Evolutionary conservation across 2,113 vertebrate species (phyloP).

Genomic region (Galeopterus variegatus): DNA sequence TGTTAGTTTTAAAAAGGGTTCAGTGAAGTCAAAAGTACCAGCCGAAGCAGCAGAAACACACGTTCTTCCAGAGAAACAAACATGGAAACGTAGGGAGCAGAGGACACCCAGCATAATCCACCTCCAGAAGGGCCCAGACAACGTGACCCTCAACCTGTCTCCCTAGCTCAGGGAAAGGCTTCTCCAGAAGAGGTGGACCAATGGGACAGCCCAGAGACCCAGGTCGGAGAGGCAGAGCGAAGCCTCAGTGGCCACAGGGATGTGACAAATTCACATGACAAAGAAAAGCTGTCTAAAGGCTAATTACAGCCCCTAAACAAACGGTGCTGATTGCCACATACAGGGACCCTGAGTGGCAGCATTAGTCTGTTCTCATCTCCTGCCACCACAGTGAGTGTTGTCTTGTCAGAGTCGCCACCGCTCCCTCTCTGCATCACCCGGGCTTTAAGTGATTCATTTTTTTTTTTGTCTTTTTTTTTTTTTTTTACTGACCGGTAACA

Average conservation of each 20-base stretch:
- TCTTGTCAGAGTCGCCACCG: rapidly evolving
- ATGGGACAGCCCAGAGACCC: not conserved
- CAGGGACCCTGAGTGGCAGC: rapidly evolving
- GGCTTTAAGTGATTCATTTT: rapidly evolving
- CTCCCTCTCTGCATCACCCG: rapidly evolving
- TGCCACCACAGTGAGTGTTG: rapidly evolving
- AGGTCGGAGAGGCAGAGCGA: not conserved
- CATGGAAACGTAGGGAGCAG: not conserved
- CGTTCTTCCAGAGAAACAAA: too few relatives aligned
- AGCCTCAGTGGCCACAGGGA: not conserved
- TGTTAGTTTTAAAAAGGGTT: rapidly evolving
- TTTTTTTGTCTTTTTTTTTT: too few relatives aligned
- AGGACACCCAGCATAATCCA: not conserved
- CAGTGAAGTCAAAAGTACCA: not conserved
- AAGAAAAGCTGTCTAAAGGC: not conserved
- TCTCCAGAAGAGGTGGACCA: not conserved
- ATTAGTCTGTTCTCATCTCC: rapidly evolving
- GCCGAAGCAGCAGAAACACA: not conserved
- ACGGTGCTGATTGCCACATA: rapidly evolving
- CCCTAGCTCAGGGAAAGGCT: not conserved
- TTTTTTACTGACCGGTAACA: too few relatives aligned
- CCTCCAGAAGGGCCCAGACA: not conserved
- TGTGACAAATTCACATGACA: rapidly evolving
- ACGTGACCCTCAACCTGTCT: not conserved
- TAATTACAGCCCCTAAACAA: not conserved